phyloP scores from a whole-genome alignment of 1,140 invertebrate species.

The Tyrophagus putrescentiae region DNA sequence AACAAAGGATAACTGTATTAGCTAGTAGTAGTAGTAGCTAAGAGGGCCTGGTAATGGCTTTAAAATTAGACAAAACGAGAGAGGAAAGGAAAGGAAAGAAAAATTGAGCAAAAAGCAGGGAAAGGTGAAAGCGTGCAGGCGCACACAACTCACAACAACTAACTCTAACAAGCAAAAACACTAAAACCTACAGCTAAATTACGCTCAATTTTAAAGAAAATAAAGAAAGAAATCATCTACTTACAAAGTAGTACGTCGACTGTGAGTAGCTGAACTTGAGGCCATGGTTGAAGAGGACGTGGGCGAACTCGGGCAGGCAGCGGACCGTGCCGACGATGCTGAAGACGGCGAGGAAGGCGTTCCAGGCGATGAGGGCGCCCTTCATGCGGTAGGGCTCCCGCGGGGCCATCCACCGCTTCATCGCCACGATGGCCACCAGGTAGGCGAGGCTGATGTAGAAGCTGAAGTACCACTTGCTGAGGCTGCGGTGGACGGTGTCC shows the following conservation, averaged over 20 bases:
- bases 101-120: too few species aligned
- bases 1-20: too few species aligned
- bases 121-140: too few species aligned
- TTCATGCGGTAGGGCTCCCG: conserved; percentile 53
- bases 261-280: background rate
- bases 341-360: conserved; percentile 15
- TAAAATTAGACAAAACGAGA: too few species aligned
- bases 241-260: conserved; percentile 18
- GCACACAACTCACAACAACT: too few species aligned
- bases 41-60: too few species aligned
- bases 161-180: too few species aligned
- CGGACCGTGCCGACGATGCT: conserved; percentile 20
- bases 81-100: too few species aligned
- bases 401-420: background rate
- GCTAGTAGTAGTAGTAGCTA: too few species aligned
- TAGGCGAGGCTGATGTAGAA: conserved; percentile 7
- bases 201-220: too few species aligned
- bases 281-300: conserved; percentile 6
- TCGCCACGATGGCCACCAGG: background rate
- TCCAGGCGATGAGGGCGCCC: conserved; percentile 17
- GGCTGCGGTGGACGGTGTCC: background rate
- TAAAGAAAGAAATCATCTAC: background rate
- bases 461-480: background rate
- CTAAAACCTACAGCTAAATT: too few species aligned
- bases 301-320: conserved; percentile 16